Conservation (phyloP, 1,140 invertebrate genomes). For the Leptonema lineaticorne region DNA sequence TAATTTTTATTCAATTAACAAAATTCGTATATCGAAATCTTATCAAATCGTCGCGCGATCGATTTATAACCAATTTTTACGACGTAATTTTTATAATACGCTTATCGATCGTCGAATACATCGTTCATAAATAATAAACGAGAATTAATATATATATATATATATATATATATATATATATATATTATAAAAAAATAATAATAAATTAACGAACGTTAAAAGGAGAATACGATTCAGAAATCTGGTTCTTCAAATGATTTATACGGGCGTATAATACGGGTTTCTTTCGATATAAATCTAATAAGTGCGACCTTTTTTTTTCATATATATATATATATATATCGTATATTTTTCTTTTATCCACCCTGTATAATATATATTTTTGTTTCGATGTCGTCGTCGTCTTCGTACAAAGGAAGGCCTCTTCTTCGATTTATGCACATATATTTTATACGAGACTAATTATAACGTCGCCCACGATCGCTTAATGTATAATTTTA, state of each 20-base stretch:
- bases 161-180: constrained; percentile 6
- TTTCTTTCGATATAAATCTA: constrained; percentile 10
- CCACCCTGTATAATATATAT: too few relatives aligned
- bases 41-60: too few relatives aligned
- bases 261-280: not conserved
- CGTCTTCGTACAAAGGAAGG: too few relatives aligned
- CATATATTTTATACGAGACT: constrained; percentile 4
- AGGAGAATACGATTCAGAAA: not conserved
- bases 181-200: not conserved
- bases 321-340: too few relatives aligned
- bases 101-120: too few relatives aligned
- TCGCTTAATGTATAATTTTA: constrained; percentile 17
- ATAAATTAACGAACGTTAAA: not conserved
- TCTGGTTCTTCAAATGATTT: constrained; percentile 7
- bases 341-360: too few relatives aligned
- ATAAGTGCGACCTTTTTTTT: not conserved
- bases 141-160: not conserved
- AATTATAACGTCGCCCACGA: constrained; percentile 12
- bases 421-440: constrained; percentile 13
- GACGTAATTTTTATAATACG: too few relatives aligned
- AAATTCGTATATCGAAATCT: too few relatives aligned
- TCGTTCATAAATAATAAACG: constrained; percentile 21
- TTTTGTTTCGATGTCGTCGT: too few relatives aligned
- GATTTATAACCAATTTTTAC: too few relatives aligned
- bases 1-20: too few relatives aligned